Conservation (phyloP, 2,113 vertebrate genomes). For the Thamnaconus septentrionalis region DNA sequence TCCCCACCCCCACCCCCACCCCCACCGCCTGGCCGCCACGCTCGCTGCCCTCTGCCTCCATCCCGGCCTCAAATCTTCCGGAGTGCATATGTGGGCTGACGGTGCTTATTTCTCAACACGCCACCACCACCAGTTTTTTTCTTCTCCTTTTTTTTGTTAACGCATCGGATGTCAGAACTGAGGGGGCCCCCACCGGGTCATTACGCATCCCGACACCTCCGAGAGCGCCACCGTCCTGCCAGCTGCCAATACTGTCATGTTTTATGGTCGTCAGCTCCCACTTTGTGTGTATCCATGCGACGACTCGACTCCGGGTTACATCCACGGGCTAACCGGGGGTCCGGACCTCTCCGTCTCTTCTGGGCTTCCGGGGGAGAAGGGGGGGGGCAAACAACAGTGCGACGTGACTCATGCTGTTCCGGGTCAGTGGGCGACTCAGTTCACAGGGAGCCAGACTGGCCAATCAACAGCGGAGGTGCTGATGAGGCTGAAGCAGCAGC, state of each 20-base stretch:
- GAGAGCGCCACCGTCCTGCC: conserved; percentile 70
- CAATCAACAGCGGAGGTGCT: conserved; percentile 17
- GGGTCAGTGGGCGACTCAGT: conserved; percentile 7
- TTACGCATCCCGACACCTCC: conserved; percentile 76
- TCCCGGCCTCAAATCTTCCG: conserved; percentile 76
- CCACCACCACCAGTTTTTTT: conserved; percentile 73
- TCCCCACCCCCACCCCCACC: conserved; percentile 12
- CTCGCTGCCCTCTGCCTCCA: conserved; percentile 24
- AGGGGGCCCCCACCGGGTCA: conserved; percentile 59
- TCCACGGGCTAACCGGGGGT: conserved; percentile 9
- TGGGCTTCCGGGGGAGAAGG: neutral
- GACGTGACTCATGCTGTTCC: conserved; percentile 4
- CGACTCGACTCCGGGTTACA: conserved; percentile 22
- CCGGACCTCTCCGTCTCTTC: too few relatives aligned
- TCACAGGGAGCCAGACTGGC: conserved; percentile 8
- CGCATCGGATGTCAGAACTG: too few relatives aligned
- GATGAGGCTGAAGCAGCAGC: conserved; percentile 6
- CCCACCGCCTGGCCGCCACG: neutral
- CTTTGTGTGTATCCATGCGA: conserved; percentile 12
- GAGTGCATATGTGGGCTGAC: conserved; percentile 78
- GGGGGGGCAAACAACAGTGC: neutral
- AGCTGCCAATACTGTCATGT: conserved; percentile 79
- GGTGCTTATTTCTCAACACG: conserved; percentile 84
- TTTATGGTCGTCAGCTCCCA: conserved; percentile 66
- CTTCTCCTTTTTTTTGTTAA: too few relatives aligned